A percentile compares a stretch with the other conserved stretches of the same genome.
Conservation (phyloP, 2,113 vertebrate species). For the Rhinoderma darwinii region DNA sequence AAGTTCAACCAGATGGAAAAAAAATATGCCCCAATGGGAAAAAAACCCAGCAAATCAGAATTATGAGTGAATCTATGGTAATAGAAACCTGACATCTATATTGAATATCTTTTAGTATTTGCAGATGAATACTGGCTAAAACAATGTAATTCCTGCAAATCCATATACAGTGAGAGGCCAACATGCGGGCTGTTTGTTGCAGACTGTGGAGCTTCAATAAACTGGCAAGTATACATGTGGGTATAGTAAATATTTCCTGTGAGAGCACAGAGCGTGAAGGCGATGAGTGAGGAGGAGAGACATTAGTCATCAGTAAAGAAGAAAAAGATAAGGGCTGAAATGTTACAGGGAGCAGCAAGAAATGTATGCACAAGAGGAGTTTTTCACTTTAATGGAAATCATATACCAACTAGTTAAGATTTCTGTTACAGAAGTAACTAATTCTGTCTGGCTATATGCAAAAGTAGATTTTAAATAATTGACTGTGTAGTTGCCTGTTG, state of each 20-base stretch:
- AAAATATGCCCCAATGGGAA: too few relatives aligned
- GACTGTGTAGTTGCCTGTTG: too few relatives aligned
- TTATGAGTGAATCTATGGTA: neutral
- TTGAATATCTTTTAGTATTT: neutral
- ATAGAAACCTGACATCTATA: neutral
- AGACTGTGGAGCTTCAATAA: neutral
- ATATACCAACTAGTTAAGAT: too few relatives aligned
- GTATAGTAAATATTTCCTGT: neutral
- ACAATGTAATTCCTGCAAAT: neutral
- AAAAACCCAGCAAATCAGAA: too few relatives aligned
- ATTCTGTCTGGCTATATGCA: too few relatives aligned
- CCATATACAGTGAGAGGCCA: neutral
- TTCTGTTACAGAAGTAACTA: too few relatives aligned
- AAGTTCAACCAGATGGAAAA: too few relatives aligned
- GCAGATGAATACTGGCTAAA: neutral
- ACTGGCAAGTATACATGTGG: neutral
- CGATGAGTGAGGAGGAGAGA: neutral
- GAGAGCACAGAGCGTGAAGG: neutral
- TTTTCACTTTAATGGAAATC: too few relatives aligned
- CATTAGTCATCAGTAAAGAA: neutral
- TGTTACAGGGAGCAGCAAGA: neutral
- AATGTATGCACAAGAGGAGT: neutral
- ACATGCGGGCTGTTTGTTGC: neutral
- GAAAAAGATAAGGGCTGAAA: neutral
- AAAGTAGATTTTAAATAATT: too few relatives aligned